A percentile compares a stretch with the other conserved stretches of the same genome.
These are phyloP conservation scores for Chiroxiphia lanceolata DNA, from an alignment of 2,797 vertebrate species.

Conservation along the genomic window DNA sequence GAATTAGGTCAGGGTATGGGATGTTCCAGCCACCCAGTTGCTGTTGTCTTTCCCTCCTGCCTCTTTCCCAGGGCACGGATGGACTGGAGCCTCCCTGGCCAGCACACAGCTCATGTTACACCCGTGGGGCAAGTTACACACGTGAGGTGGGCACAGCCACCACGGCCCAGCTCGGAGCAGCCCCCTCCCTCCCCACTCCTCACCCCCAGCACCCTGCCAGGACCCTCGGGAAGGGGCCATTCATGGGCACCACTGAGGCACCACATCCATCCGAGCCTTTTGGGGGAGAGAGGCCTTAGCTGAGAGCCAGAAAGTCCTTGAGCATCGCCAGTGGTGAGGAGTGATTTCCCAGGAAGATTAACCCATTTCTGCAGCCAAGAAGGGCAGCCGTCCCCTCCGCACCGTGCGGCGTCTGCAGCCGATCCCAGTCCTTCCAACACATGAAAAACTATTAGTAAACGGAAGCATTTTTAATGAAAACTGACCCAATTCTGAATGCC, in stretches of 20 bases:
- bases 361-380: slow-evolving; percentile 9
- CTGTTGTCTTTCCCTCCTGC: background rate
- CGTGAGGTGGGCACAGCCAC: fast-evolving
- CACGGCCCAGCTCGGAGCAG: fast-evolving
- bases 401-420: background rate
- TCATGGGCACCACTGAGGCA: fast-evolving
- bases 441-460: slow-evolving; percentile 10
- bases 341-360: slow-evolving; percentile 19
- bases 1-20: slow-evolving; percentile 21
- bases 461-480: slow-evolving; percentile 30
- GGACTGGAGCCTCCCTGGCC: background rate
- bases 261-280: fast-evolving
- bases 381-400: background rate
- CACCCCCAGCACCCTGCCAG: background rate
- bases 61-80: fast-evolving
- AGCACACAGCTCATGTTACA: fast-evolving
- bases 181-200: fast-evolving
- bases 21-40: background rate
- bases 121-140: fast-evolving
- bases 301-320: background rate
- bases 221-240: background rate
- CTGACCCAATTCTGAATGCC: slow-evolving; percentile 25
- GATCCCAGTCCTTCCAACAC: background rate
- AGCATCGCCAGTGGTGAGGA: background rate
- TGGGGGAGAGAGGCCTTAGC: background rate